Conservation (phyloP, 2,797 vertebrate genomes). For the Onychomys leucogaster region DNA sequence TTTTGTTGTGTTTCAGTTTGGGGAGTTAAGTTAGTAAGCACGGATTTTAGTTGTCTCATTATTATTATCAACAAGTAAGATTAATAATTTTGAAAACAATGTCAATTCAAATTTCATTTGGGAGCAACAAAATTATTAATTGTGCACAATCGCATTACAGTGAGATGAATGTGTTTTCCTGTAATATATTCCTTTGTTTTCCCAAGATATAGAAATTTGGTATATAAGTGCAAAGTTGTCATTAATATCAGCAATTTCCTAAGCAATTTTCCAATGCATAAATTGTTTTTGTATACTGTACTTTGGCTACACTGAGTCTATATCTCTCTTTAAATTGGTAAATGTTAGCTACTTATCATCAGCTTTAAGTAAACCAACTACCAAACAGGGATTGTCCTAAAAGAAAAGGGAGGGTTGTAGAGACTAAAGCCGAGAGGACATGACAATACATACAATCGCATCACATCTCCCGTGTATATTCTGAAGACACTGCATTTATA, state of each 20-base stretch:
- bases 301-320: neutral
- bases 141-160: conserved; percentile 77
- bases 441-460: neutral
- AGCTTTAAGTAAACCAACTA: conserved; percentile 17
- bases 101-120: neutral
- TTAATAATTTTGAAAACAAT: neutral
- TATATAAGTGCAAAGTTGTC: conserved; percentile 69
- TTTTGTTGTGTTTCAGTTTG: neutral
- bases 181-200: conserved; percentile 71
- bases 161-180: conserved; percentile 9
- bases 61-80: neutral
- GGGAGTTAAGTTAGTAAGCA: neutral
- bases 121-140: conserved; percentile 45
- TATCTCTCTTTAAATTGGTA: neutral
- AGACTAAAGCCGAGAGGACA: neutral
- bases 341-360: neutral
- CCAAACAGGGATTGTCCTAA: neutral
- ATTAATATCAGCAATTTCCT: conserved; percentile 74
- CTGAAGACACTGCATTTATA: neutral
- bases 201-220: conserved; percentile 77
- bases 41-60: neutral
- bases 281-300: neutral
- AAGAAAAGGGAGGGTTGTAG: neutral
- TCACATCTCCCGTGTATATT: neutral
- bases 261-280: conserved; percentile 16